Base-by-base conservation (phyloP, 2,888 invertebrate species). In the Zhengitettix transpicula region DNA sequence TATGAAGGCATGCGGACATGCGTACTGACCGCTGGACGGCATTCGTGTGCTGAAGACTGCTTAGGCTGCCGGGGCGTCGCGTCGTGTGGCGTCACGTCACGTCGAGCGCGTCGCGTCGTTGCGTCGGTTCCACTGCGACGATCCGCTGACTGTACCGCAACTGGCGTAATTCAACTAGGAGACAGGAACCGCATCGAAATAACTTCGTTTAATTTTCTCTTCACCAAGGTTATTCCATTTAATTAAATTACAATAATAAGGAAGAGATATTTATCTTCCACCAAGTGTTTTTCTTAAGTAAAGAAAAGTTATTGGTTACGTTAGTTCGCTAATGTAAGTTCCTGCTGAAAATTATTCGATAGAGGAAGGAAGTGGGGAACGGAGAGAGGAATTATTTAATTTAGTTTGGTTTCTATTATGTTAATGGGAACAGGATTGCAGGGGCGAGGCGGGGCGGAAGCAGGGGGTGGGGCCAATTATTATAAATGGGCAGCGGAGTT, bases 241-340 rank as follows among this genome's bases (percentile, higher is more conserved):
- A 64, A 64, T 64, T 60, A 63, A 61, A 63, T 64, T 62, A 63
- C 64, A 63, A 63, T 63, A 64, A 64, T 64, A 61, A 64, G 61
- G 61, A 62, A 64, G 64, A 61, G 64, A 64, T 64, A 64, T 64
- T 64, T 64, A 61, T 60, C 61, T 62, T 60, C 54, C 40, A 57
- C 52, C 56, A 52, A 57, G 54, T 62, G 56, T 60, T 62, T 62
- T 60, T 62, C 60, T 58, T 56, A 57, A 60, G 60, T 57, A 61
- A 59, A 60, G 61, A 61, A 59, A 61, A 63, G 61, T 61, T 61
- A 63, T 61, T 63, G 63, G 61, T 61, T 61, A 61, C 40, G 55
- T 55, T 55, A 41, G 55, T 55, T 55, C 14, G 55, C 55, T 57
- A 58, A 55, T 42, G 56, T 42, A 60, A 58, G 62, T 61, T 44